Evolutionary conservation across 1,140 invertebrate species (phyloP).

Genomic region (Acromyrmex charruanus): DNA sequence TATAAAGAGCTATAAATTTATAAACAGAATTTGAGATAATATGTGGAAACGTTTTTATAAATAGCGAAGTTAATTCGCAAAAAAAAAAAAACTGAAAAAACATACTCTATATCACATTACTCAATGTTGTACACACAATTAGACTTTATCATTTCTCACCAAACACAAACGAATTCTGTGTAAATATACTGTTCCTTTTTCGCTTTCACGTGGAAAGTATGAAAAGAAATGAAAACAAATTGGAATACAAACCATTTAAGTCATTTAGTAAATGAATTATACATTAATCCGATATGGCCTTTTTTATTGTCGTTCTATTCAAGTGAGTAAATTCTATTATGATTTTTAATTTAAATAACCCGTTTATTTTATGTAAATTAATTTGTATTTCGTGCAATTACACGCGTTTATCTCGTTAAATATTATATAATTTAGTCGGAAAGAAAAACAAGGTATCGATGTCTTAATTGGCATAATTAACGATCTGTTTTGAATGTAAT

Average conservation of each 20-base stretch:
- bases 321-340: neutral
- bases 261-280: neutral
- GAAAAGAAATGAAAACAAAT: neutral
- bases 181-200: neutral
- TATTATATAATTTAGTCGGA: neutral
- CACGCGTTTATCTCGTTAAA: neutral
- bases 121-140: neutral
- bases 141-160: constrained; percentile 13
- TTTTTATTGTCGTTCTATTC: neutral
- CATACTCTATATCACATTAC: neutral
- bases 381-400: neutral
- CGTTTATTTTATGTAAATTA: neutral
- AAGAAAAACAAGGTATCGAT: neutral
- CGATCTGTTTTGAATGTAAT: neutral
- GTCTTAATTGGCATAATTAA: neutral
- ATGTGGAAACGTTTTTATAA: neutral
- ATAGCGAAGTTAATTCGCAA: neutral
- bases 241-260: neutral
- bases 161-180: neutral
- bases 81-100: neutral
- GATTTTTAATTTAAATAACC: neutral
- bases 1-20: neutral
- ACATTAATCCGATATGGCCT: neutral
- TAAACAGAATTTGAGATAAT: neutral
- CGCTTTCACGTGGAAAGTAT: constrained; percentile 7